Base-by-base conservation (phyloP, 37 sponge, comb jelly and placozoan species). In the Tethya wilhelma region DNA sequence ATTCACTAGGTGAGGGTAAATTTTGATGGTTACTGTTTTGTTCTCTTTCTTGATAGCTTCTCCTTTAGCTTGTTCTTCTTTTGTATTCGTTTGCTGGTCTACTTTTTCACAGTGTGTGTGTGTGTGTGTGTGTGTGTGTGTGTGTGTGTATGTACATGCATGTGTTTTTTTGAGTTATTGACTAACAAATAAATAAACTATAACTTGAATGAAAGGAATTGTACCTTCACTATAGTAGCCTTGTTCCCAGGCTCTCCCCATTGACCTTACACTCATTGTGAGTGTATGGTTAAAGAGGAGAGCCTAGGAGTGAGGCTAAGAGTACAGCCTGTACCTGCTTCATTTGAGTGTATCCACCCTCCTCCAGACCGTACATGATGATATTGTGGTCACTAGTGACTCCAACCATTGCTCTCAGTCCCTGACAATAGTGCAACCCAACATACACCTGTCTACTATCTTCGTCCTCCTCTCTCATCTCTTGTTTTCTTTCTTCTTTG, bases 311-410 rank as follows among this genome's bases (percentile, higher is more conserved):
- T n/a, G n/a, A n/a, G n/a, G n/a, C n/a, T n/a, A n/a, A n/a, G n/a
- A n/a, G n/a, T n/a, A n/a, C n/a, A 9, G 14, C 14, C 53, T 49
- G 53, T 19, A 49, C 53, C 14, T 9, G 53, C 53, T 49, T 19
- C 53, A 19, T 49, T 49, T 14, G 14, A 14, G 14, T 19, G 14
- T 19, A 19, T 49, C 9, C 14, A 49, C 9, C n/a, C n/a, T n/a
- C n/a, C n/a, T n/a, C n/a, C n/a, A n/a, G 31, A 29, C 46, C 73
- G 73, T 88, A 90, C 44, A 97, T 36, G 25, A 85, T 36, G 33
- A 97, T 85, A 37, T 76, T 89, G 66, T 97, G 98, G 38, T 97
- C 98, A 44, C 73, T 84, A 22, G 98, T 90, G 45, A 97, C 98
- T 23, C 65, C 87, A 0, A 86, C 71, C 9, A 97, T 56, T 12